Conservation (phyloP, 2,888 invertebrate species). For the Cremastobaeus sp. region DNA sequence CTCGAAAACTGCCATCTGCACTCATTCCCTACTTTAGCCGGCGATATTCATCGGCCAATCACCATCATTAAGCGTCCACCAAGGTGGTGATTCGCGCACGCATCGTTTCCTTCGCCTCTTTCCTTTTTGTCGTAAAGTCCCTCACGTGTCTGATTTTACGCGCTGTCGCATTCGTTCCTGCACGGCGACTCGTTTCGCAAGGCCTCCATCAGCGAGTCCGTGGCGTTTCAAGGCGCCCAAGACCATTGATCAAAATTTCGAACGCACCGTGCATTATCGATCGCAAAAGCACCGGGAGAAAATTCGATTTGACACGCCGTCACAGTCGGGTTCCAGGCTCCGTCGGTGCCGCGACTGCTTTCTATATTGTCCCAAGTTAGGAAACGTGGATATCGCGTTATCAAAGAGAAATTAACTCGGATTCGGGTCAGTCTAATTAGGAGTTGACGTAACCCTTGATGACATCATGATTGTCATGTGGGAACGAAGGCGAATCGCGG, state of each 20-base stretch:
- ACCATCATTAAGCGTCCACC: constrained; percentile 72
- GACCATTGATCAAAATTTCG: constrained; percentile 35
- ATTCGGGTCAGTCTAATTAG: no score
- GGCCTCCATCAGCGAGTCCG: constrained; percentile 9
- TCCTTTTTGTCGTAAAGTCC: constrained; percentile 55
- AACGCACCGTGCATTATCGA: constrained; percentile 25
- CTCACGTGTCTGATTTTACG: constrained; percentile 65
- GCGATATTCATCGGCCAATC: constrained; percentile 64
- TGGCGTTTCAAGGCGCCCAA: background rate
- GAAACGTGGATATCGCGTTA: background rate
- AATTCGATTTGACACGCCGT: constrained; percentile 35
- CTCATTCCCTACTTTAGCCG: constrained; percentile 67
- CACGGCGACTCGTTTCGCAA: constrained; percentile 42
- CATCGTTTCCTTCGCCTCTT: constrained; percentile 65
- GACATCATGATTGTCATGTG: no score
- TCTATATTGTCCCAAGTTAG: constrained; percentile 24
- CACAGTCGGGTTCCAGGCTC: background rate
- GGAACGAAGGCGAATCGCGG: no score
- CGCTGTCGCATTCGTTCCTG: constrained; percentile 65
- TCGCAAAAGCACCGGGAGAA: constrained; percentile 14
- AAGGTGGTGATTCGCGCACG: constrained; percentile 66
- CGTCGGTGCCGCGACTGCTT: background rate
- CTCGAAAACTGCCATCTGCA: background rate
- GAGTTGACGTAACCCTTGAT: no score
- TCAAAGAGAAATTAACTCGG: constrained; percentile 3